Base-by-base conservation (phyloP, 2,888 invertebrate genomes). In the Adineta ricciae region DNA sequence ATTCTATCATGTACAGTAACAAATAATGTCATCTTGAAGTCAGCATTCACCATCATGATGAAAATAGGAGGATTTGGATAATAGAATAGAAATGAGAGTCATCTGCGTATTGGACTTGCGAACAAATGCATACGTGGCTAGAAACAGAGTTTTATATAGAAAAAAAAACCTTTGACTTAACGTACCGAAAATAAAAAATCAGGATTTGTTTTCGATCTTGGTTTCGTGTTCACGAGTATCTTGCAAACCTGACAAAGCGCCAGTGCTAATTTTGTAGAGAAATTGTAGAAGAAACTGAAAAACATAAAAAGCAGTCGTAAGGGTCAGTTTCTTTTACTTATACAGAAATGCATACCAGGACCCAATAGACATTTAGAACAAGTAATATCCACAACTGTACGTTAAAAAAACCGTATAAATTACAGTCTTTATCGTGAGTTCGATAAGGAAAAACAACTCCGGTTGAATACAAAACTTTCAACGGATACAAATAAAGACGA, bases 301-400 rank as follows among this genome's bases (percentile, higher is more conserved):
- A 19, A 50, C 50, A 50, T 50, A 50, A 50, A 83, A 78, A 85
- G n/a, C n/a, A n/a, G n/a, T n/a, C n/a, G n/a, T 50, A 50, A 50
- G 2, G 19, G 19, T 19, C 2, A 49, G 14, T 50, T 50, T 46
- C 46, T 46, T 46, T 73, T 38, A 86, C 52, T 83, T 50, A 50
- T 50, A 50, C 19, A 19, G 19, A 9, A 50, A 84, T n/a, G 16
- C 21, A 56, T 84, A 84, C 83, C n/a, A 54, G 82, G 78, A 84
- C 90, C 90, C 90, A 90, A 87, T 90, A 90, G 54, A 89, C 86
- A 86, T 90, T 89, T 86, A 90, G 88, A 46, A 86, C 72, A 24
- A 88, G 88, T 14, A 90, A 87, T 46, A 88, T 86, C 88, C 88
- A 88, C n/a, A 90, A 87, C 85, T 90, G 87, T 50, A 86, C 85